A percentile compares a stretch with the other conserved stretches of the same genome.
These are phyloP conservation scores for Struthidea cinerea DNA, from an alignment of 2,113 vertebrate genomes.

Conservation along the genomic window DNA sequence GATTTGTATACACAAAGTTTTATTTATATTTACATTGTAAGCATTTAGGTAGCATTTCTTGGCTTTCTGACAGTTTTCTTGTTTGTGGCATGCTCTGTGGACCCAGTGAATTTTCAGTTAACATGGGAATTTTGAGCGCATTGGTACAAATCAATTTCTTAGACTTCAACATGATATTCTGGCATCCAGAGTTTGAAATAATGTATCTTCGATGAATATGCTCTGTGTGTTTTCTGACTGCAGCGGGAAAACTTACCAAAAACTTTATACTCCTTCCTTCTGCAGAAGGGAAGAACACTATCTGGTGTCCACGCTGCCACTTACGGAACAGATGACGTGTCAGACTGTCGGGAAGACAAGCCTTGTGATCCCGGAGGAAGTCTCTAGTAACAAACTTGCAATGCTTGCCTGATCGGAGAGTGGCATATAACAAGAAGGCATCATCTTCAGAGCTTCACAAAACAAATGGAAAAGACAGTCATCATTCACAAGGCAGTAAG, in stretches of 20 bases:
- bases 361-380: slow-evolving; percentile 95
- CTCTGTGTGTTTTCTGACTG: neutral
- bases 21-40: neutral
- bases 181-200: neutral
- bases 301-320: slow-evolving; percentile 95
- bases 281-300: slow-evolving; percentile 56
- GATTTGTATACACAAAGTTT: neutral
- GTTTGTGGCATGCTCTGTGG: neutral
- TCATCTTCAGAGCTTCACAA: slow-evolving; percentile 88
- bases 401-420: slow-evolving; percentile 87
- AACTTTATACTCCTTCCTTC: slow-evolving; percentile 70
- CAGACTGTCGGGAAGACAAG: slow-evolving; percentile 76
- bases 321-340: slow-evolving; percentile 88
- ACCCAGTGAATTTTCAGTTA: neutral
- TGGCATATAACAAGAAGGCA: slow-evolving; percentile 89
- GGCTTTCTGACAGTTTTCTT: neutral
- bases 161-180: neutral
- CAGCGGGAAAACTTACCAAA: slow-evolving; percentile 75
- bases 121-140: neutral
- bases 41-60: neutral
- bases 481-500: neutral
- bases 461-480: neutral
- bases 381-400: slow-evolving; percentile 90
- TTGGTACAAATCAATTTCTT: neutral
- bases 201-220: neutral